These are phyloP conservation scores for Aethina tumida DNA, from an alignment of 1,140 invertebrate species.

Conservation along the genomic window DNA sequence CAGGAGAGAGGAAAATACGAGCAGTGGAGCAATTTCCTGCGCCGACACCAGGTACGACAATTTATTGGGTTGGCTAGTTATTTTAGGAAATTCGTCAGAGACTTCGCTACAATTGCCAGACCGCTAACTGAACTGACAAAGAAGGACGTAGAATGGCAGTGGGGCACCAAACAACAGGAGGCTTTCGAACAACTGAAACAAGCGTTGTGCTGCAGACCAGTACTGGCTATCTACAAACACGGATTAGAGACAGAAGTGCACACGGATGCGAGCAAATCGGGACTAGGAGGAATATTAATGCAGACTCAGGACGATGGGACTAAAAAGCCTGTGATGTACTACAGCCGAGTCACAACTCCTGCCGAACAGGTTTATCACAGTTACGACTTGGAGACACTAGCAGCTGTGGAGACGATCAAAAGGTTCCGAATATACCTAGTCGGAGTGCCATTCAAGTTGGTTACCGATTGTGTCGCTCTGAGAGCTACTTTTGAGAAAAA, in stretches of 20 bases:
- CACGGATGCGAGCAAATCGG: constrained; percentile 21
- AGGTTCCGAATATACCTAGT: constrained; percentile 26
- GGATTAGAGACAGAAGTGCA: constrained; percentile 27
- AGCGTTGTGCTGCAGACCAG: constrained; percentile 21
- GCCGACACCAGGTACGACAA: too few relatives aligned
- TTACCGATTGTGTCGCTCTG: constrained; percentile 28
- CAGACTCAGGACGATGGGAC: constrained; percentile 16
- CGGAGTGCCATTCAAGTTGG: constrained; percentile 19
- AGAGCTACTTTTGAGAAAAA: constrained; percentile 16
- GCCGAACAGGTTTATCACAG: constrained; percentile 24
- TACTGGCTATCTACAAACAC: constrained; percentile 16
- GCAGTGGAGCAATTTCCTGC: too few relatives aligned
- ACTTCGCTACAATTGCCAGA: constrained; percentile 19
- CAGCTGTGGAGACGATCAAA: constrained; percentile 22
- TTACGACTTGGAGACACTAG: constrained; percentile 28
- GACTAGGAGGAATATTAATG: constrained; percentile 28
- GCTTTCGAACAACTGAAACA: constrained; percentile 11
- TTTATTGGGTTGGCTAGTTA: constrained; percentile 24
- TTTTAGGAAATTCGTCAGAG: constrained; percentile 23
- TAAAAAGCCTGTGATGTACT: constrained; percentile 25
- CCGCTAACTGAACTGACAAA: constrained; percentile 15
- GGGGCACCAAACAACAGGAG: constrained; percentile 12
- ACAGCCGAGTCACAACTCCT: constrained; percentile 22
- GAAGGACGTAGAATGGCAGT: constrained; percentile 11
- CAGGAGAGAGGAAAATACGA: too few relatives aligned